Evolutionary conservation across 1,140 invertebrate genomes (phyloP).

Genomic region (Diploscapter pachys): DNA sequence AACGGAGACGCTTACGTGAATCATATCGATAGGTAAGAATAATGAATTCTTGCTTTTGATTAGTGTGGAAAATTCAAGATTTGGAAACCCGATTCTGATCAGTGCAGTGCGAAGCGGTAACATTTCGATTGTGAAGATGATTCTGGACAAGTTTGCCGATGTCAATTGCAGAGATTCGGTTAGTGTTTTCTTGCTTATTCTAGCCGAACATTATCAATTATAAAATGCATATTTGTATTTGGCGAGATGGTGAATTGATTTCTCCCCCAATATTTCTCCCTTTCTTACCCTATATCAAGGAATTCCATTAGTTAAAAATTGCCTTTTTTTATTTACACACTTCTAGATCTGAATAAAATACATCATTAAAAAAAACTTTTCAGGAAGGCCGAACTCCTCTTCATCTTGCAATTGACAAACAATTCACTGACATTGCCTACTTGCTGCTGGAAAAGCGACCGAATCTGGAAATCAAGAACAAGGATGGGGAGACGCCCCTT

Average conservation of each 20-base stretch:
- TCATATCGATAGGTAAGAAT: conserved; percentile 70
- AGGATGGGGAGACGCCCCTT: conserved; percentile 89
- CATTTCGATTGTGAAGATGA: conserved; percentile 79
- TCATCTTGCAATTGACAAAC: conserved; percentile 95
- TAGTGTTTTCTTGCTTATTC: neutral
- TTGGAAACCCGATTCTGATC: conserved; percentile 89
- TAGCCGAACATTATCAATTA: no score
- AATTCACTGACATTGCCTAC: conserved; percentile 80
- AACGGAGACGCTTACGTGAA: conserved; percentile 92
- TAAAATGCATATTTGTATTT: no score
- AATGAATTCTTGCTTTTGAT: no score
- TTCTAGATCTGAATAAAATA: no score
- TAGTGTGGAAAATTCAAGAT: conserved; percentile 46
- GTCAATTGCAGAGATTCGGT: conserved; percentile 82
- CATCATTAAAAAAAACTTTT: no score
- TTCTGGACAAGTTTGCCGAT: conserved; percentile 93
- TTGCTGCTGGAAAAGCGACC: conserved; percentile 82
- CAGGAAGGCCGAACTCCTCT: conserved; percentile 75
- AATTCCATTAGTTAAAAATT: no score
- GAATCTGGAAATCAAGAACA: conserved; percentile 85
- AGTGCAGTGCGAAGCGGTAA: conserved; percentile 93
- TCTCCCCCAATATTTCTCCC: no score
- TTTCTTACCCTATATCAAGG: no score
- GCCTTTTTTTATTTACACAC: no score
- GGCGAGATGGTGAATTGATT: no score